Evolutionary conservation across 2,888 invertebrate species (phyloP).

Genomic region (Diarsia rubi): DNA sequence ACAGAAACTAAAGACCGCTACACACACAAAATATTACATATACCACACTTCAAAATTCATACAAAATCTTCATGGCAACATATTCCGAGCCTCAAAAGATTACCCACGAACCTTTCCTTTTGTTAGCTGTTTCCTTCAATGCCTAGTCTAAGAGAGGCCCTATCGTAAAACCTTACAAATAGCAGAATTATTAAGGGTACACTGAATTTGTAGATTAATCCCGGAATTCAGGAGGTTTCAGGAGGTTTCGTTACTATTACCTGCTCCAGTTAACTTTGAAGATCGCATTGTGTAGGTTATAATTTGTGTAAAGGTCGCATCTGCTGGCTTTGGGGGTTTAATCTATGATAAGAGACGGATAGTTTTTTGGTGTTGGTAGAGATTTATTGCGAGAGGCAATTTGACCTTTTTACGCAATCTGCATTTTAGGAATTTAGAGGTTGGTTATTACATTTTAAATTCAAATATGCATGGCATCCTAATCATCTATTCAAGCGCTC

Average conservation of each 20-base stretch:
- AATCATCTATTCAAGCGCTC: too few relatives aligned
- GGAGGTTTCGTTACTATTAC: conserved; percentile 71
- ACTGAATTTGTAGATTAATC: conserved; percentile 74
- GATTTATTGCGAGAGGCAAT: not conserved
- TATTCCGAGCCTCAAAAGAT: conserved; percentile 42
- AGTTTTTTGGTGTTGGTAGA: not conserved
- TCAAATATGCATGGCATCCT: too few relatives aligned
- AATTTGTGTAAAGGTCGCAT: conserved; percentile 38
- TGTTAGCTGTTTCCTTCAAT: conserved; percentile 48
- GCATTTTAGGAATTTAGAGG: not conserved
- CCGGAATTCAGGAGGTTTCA: conserved; percentile 60
- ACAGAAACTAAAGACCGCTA: not conserved
- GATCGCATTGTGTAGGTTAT: conserved; percentile 60
- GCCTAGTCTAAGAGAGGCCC: conserved; percentile 45
- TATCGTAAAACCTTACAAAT: conserved; percentile 70
- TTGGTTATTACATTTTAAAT: too few relatives aligned
- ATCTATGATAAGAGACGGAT: not conserved
- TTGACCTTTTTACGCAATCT: not conserved
- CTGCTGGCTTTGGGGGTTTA: conserved; percentile 5
- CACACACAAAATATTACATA: not conserved
- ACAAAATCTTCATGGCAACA: conserved; percentile 9
- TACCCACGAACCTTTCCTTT: conserved; percentile 37
- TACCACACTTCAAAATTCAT: conserved; percentile 4
- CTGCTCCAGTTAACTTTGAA: conserved; percentile 71
- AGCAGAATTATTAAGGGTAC: conserved; percentile 77